Base-by-base conservation (phyloP, 1,140 invertebrate genomes). In the Sarcophaga bullata region DNA sequence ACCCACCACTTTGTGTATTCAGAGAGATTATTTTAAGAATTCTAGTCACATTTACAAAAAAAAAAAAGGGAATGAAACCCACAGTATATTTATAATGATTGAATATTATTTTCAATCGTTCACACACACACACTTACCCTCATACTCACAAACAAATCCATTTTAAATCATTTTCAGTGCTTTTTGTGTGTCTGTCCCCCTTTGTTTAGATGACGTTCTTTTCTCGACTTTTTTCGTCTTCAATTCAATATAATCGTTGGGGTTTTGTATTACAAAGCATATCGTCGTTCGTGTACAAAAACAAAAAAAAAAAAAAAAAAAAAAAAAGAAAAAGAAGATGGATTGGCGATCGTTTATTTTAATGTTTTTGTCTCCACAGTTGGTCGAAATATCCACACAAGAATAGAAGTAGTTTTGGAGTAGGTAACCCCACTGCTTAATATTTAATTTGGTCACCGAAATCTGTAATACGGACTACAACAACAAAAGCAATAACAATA, bases 281-380 rank as follows among this genome's bases (percentile, higher is more conserved):
- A 37, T 37, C 25, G 25, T 4, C 25, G 25, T 37, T 37, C 25
- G 25, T 37, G 4, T 37, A 37, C 1, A 37, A 1, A 37, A 37
- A n/a, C n/a, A n/a, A n/a, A n/a, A n/a, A n/a, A n/a, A n/a, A n/a
- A n/a, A n/a, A n/a, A n/a, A n/a, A n/a, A n/a, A n/a, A n/a, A 72
- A 80, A 83, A 80, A 48, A 80, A 52, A 84, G 81, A 84, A 84
- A 82, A 82, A 82, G 83, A 89, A 89, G 88, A 89, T 87, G 88
- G 87, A 89, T 89, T 88, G 88, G 52, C 81, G 83, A 84, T 89
- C 88, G 86, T 89, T 89, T 88, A 86, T 88, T 89, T 88, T 86
- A 86, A 87, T 88, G 86, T 86, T 81, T 68, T 84, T 89, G 88
- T 86, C 88, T 84, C 87, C 86, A 86, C 87, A 89, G 88, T 89